Percentiles rank a stretch among this genome's conserved stretches.
These are phyloP conservation scores for Heteromurus nitidus DNA, from an alignment of 2,888 invertebrate genomes.

Conservation along the genomic window DNA sequence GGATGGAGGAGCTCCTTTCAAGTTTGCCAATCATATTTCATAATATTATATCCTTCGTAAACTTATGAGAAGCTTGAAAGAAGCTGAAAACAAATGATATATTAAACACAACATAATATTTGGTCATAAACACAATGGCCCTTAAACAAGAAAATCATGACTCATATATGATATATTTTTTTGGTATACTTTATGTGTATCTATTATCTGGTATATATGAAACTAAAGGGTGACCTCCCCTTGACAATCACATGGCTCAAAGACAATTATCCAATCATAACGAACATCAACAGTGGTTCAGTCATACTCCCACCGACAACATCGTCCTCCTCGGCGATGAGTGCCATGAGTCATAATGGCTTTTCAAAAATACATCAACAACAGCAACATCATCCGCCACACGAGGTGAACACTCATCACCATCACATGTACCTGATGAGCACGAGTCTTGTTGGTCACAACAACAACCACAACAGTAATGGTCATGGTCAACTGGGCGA, in stretches of 20 bases:
- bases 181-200: conserved; percentile 19
- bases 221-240: conserved; percentile 75
- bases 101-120: no score
- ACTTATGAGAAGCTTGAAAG: conserved; percentile 26
- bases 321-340: conserved; percentile 70
- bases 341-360: conserved; percentile 30
- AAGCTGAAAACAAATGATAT: conserved; percentile 3
- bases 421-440: conserved; percentile 61
- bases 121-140: background rate
- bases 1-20: conserved; percentile 27
- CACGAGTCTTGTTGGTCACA: conserved; percentile 61
- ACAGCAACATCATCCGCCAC: conserved; percentile 63
- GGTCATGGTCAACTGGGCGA: conserved; percentile 49
- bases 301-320: conserved; percentile 48
- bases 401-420: conserved; percentile 60
- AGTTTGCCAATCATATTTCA: background rate
- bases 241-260: conserved; percentile 76
- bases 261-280: conserved; percentile 73
- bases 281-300: conserved; percentile 64
- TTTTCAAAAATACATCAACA: conserved; percentile 51
- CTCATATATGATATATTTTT: background rate
- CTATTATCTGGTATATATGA: conserved; percentile 55
- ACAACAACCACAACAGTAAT: conserved; percentile 60
- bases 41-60: no score
- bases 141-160: background rate